Percentiles rank a stretch among this genome's conserved stretches.
Evolutionary conservation across 2,113 vertebrate species (phyloP).

Genomic region (Pollimyrus isidori): DNA sequence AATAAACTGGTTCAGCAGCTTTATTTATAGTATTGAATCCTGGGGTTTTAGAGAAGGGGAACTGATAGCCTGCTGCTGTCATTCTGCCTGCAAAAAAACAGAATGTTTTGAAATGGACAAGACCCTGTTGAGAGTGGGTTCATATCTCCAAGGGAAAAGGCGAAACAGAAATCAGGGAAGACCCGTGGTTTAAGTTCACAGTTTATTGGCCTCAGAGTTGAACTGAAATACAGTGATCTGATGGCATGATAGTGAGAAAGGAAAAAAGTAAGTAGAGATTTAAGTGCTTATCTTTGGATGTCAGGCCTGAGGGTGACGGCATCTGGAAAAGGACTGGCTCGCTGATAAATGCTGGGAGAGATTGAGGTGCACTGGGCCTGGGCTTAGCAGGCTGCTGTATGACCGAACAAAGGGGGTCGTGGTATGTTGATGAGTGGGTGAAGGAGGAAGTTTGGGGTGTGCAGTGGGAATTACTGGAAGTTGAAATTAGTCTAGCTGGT

Average conservation of each 20-base stretch:
- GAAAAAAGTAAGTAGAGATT: not conserved
- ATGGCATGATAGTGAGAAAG: not conserved
- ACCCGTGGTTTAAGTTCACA: not conserved
- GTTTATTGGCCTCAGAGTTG: not conserved
- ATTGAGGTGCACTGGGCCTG: not conserved
- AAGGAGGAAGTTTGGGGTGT: not conserved
- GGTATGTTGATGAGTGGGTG: slow-evolving; percentile 38
- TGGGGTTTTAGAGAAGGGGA: not conserved
- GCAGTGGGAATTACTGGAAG: not conserved
- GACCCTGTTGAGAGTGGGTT: not conserved
- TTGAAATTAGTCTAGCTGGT: not conserved
- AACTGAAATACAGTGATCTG: not conserved
- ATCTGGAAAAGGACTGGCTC: not conserved
- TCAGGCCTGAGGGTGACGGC: not conserved
- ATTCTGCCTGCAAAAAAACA: not conserved
- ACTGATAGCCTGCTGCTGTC: not conserved
- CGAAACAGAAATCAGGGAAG: not conserved
- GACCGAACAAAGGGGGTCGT: slow-evolving; percentile 23
- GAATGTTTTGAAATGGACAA: not conserved
- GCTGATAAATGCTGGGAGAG: not conserved
- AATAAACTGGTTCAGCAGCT: not conserved
- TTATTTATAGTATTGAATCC: not conserved
- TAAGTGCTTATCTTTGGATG: not conserved
- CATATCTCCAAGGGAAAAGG: not conserved
- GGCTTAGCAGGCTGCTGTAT: not conserved